Conservation (phyloP, 2,888 invertebrate species). For the Exephanes ischioxanthus region DNA sequence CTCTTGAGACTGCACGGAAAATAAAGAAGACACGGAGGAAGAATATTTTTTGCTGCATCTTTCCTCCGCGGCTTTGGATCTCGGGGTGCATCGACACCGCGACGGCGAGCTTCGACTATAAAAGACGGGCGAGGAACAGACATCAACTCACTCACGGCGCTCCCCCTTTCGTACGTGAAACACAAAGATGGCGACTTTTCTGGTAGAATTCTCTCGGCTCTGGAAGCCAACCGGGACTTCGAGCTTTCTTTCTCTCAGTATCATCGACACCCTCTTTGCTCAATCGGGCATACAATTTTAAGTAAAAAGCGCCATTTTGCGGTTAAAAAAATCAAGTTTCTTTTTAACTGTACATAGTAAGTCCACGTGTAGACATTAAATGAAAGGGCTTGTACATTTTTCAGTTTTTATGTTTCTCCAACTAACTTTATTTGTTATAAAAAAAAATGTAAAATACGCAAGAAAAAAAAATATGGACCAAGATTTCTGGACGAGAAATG, state of each 20-base stretch:
- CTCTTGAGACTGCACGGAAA: neutral
- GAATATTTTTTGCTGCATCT: neutral
- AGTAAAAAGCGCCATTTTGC: too few species aligned
- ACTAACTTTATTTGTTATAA: too few species aligned
- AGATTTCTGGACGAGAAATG: neutral
- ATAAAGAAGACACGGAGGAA: constrained; percentile 19
- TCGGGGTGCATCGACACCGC: constrained; percentile 19
- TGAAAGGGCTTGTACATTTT: too few species aligned
- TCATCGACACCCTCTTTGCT: neutral
- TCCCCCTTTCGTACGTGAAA: constrained; percentile 67
- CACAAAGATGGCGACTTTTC: constrained; percentile 79
- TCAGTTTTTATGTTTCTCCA: too few species aligned
- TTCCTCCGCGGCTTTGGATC: neutral
- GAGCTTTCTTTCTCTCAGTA: neutral
- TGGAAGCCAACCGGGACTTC: neutral
- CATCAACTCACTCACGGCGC: constrained; percentile 1
- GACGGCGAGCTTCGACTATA: neutral
- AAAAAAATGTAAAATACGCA: neutral
- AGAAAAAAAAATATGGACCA: neutral
- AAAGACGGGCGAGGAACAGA: constrained; percentile 61
- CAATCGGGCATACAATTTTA: too few species aligned
- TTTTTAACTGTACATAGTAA: too few species aligned
- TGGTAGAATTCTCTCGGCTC: constrained; percentile 21
- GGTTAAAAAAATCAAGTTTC: too few species aligned
- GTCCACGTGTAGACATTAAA: too few species aligned